Evolutionary conservation across 2,113 vertebrate genomes (phyloP).

Genomic region (Pardalotus punctatus): DNA sequence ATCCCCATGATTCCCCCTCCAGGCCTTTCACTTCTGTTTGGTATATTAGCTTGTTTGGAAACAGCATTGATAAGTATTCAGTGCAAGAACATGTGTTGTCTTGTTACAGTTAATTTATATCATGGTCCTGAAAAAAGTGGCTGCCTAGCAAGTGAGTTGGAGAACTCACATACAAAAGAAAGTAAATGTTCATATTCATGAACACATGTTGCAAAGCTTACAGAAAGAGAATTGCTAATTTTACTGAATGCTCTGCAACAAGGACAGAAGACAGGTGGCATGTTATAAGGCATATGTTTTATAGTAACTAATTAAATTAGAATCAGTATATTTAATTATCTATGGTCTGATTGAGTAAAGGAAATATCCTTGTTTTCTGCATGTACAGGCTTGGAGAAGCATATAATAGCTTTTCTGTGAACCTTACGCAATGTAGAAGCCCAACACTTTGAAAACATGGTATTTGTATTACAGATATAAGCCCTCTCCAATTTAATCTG

Average conservation of each 20-base stretch:
- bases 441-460: not conserved
- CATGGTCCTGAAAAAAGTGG: not conserved
- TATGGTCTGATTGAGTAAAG: not conserved
- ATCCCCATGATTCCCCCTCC: not conserved
- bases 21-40: not conserved
- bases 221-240: not conserved
- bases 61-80: not conserved
- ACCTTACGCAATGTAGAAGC: not conserved
- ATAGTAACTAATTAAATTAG: not conserved
- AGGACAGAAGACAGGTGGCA: not conserved
- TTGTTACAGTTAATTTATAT: not conserved
- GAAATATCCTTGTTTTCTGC: not conserved
- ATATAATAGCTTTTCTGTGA: not conserved
- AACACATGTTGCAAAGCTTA: not conserved
- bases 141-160: not conserved
- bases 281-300: not conserved
- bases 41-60: not conserved
- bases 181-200: not conserved
- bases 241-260: not conserved
- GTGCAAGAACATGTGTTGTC: not conserved
- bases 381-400: not conserved
- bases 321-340: not conserved
- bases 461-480: not conserved
- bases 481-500: not conserved
- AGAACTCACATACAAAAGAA: not conserved